Percentiles rank a stretch among this genome's conserved stretches.
Evolutionary conservation across 1,140 invertebrate genomes (phyloP).

Genomic region (Drosophila kurseongensis): DNA sequence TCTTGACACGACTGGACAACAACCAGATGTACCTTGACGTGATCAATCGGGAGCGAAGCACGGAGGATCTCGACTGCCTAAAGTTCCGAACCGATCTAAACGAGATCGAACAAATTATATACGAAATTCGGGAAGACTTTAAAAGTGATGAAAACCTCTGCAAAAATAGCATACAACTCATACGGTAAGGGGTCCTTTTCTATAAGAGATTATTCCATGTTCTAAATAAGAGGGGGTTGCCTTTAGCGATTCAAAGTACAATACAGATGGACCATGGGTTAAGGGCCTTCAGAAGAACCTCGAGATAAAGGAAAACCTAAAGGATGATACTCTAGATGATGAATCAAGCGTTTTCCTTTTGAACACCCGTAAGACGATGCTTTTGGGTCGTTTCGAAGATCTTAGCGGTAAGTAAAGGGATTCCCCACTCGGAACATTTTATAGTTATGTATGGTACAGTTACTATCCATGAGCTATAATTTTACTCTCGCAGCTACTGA

Average conservation of each 20-base stretch:
- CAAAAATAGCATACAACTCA: background rate
- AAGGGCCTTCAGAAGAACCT: background rate
- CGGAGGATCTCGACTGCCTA: constrained; percentile 37
- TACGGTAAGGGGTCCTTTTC: constrained; percentile 20
- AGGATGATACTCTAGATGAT: accelerated
- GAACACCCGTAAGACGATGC: background rate
- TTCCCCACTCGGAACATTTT: too few species aligned
- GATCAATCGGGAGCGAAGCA: constrained; percentile 22
- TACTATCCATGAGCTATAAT: background rate
- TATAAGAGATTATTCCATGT: too few species aligned
- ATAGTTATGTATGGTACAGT: too few species aligned
- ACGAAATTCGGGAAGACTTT: constrained; percentile 25
- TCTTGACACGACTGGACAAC: constrained; percentile 10
- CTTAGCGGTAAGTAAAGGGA: constrained; percentile 6
- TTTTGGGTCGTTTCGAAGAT: constrained; percentile 3
- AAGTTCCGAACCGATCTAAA: constrained; percentile 49
- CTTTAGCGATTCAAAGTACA: constrained; percentile 33
- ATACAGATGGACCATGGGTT: constrained; percentile 28
- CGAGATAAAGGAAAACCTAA: background rate
- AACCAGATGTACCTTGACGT: constrained; percentile 57
- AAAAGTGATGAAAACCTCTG: constrained; percentile 18
- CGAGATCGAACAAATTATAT: constrained; percentile 30
- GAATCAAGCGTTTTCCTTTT: background rate
- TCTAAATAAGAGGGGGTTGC: too few species aligned
- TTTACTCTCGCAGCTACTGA: constrained; percentile 13